Conservation (phyloP, 2,113 vertebrate genomes). For the Charadrius vociferus region DNA sequence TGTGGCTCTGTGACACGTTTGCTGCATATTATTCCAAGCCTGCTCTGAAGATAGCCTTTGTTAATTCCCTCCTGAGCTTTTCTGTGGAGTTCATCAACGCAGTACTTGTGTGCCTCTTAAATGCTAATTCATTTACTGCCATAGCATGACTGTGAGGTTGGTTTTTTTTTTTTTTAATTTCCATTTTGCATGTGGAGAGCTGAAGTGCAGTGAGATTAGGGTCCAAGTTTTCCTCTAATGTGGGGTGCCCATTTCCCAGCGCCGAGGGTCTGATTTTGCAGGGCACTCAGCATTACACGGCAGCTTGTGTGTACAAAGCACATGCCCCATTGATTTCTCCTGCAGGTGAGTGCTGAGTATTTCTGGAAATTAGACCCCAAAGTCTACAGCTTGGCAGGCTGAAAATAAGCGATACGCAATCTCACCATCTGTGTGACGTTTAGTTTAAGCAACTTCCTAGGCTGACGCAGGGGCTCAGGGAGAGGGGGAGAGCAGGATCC, state of each 20-base stretch:
- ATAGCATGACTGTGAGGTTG: background rate
- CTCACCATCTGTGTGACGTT: background rate
- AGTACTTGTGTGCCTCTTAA: background rate
- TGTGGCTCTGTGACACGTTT: background rate
- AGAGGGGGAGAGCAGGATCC: background rate
- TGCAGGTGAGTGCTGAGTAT: background rate
- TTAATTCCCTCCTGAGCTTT: conserved; percentile 4
- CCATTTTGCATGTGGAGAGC: background rate
- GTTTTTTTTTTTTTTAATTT: background rate
- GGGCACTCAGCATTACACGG: background rate
- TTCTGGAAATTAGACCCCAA: background rate
- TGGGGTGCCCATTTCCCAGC: background rate
- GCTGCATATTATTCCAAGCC: background rate
- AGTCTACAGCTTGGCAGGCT: background rate
- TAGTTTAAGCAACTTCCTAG: background rate
- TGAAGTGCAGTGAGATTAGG: background rate
- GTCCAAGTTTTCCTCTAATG: background rate
- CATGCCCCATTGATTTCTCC: background rate
- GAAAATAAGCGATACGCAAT: background rate
- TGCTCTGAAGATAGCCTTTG: background rate
- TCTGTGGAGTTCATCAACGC: background rate
- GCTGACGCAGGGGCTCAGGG: fast-evolving
- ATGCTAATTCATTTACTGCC: background rate
- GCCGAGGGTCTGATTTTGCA: background rate
- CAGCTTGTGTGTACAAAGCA: background rate